Base-by-base conservation (phyloP, 2,888 invertebrate genomes). In the Baccha elongata region DNA sequence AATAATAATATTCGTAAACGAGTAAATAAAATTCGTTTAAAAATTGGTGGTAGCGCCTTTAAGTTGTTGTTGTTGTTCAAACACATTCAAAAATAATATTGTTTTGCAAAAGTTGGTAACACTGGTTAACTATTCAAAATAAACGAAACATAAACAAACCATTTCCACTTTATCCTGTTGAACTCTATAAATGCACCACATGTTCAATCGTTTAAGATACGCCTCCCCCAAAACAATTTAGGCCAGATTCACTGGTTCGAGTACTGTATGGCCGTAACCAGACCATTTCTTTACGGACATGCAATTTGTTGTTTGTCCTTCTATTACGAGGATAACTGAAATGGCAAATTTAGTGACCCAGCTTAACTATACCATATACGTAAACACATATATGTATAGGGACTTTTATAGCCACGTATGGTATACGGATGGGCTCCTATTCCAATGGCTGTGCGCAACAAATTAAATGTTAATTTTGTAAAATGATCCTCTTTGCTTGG, bases 381-480 rank as follows among this genome's bases (percentile, higher is more conserved):
- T 13, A n/a, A 7, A 0, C 17, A 1, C 7, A 13, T 10, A 21
- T 19, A 7, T n/a, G 17, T 6, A n/a, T 1, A 35, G 19, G 15
- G 23, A 64, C 50, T 72, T 78, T 73, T 73, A 78, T 64, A 44
- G 46, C 35, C 62, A 55, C 62, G 44, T 64, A 73, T 55, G 42
- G 44, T 17, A 58, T 26, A 3, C 13, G 3, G 8, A 2, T 13
- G 10, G 32, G 62, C 60, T 75, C 32, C 35, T 42, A 17, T 26
- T 29, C 15, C 15, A 23, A 17, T 65, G 53, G 52, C 21, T 48
- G 62, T 42, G 71, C 29, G 53, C 50, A 53, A 74, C 80, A 62
- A 80, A 85, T 85, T 85, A 85, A 85, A 85, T 85, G 85, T 83
- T 85, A 83, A 85, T 85, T 85, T 76, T 79, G 75, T 84, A 73